Evolutionary conservation across 2,888 invertebrate genomes (phyloP).

Genomic region (Acleris laterana): DNA sequence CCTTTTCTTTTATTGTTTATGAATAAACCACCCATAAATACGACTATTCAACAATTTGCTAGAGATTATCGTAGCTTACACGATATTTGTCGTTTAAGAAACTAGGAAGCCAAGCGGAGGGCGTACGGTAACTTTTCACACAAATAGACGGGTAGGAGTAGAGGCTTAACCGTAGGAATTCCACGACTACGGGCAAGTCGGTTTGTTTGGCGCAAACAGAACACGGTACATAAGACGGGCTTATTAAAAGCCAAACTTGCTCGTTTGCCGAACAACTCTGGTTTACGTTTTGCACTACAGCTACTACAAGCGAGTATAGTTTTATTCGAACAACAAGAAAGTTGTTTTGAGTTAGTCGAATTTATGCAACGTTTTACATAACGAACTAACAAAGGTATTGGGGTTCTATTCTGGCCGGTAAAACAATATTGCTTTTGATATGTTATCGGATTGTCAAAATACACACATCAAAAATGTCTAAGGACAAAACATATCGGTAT

Average conservation of each 20-base stretch:
- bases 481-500: too few species aligned
- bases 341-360: not conserved
- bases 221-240: slow-evolving; percentile 8
- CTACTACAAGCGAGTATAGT: not conserved
- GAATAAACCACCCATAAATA: too few species aligned
- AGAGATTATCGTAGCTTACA: not conserved
- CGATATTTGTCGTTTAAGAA: slow-evolving; percentile 1
- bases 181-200: not conserved
- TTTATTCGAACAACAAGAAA: not conserved
- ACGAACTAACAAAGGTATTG: not conserved
- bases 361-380: not conserved
- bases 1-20: too few species aligned
- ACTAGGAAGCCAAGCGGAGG: not conserved
- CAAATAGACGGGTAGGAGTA: not conserved
- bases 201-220: slow-evolving; percentile 13
- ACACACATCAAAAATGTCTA: too few species aligned
- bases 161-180: slow-evolving; percentile 3
- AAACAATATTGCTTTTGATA: too few species aligned
- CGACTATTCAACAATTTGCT: not conserved
- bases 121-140: slow-evolving; percentile 1
- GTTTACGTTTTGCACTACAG: not conserved
- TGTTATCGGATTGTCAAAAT: too few species aligned
- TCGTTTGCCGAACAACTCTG: not conserved
- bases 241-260: slow-evolving; percentile 13
- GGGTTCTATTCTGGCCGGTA: too few species aligned